phyloP scores from a whole-genome alignment of 2,113 vertebrate species.

The Brachypteracias leptosomus region DNA sequence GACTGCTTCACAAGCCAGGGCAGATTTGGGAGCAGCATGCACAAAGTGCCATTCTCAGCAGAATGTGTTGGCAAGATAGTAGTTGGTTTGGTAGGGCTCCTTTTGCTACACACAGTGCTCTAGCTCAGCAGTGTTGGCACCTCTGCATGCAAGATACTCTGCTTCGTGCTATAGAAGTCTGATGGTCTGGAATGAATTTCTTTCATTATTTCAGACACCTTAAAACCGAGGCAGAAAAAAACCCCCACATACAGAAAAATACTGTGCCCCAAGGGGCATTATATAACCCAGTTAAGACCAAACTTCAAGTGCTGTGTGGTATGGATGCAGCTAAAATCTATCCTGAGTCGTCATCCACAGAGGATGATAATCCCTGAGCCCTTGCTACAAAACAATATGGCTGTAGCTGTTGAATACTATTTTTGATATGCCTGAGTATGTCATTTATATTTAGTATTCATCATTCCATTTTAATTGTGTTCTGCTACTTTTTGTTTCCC shows the following conservation, averaged over 20 bases:
- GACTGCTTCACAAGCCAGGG: background rate
- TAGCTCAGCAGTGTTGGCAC: background rate
- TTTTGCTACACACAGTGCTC: background rate
- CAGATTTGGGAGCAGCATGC: background rate
- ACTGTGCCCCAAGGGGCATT: rapidly evolving
- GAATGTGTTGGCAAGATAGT: background rate
- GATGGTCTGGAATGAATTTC: background rate
- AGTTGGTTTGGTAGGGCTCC: background rate
- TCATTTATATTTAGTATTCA: background rate
- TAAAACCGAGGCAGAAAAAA: background rate
- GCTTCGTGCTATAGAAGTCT: background rate
- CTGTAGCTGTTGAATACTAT: background rate
- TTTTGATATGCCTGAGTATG: background rate
- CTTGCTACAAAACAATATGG: background rate
- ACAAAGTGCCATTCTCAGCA: background rate
- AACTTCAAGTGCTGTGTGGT: background rate
- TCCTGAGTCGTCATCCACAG: background rate
- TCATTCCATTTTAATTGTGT: background rate
- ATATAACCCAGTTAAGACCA: background rate
- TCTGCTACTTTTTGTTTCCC: background rate
- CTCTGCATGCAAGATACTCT: background rate
- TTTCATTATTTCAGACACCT: background rate
- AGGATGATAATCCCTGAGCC: background rate
- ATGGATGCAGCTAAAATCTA: background rate
- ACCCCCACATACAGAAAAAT: background rate